Evolutionary conservation across 2,797 vertebrate species (phyloP), one percentile per base, ranked within the genome.

Genomic region (Smutsia temminckii): DNA sequence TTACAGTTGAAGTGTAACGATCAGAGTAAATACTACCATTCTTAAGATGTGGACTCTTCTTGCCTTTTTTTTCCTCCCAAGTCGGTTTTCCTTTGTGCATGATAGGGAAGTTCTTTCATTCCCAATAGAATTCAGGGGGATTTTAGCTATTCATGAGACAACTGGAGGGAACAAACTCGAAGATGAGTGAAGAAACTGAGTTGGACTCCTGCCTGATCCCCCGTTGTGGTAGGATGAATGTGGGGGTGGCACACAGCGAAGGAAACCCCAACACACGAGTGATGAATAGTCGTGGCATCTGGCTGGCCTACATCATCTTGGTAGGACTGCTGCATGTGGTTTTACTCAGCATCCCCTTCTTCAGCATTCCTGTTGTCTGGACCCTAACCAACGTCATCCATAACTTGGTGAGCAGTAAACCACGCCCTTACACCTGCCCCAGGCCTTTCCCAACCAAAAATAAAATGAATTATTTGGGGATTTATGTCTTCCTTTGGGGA

Each of bases 251-350:
- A 96, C 99, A 99, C 99, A 99, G 99, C 55, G 99, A 99, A 98
- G 99, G 99, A 97, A 99, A 99, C 98, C 99, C 99, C 98, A 99
- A 99, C 98, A 99, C 99, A 0, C 98, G 99, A 98, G 99, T 99
- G 97, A 99, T 99, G 99, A 99, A 99, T 98, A 99, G 99, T 97
- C 98, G 99, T 71, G 99, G 99, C 46, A 99, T 99, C 95, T 99
- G 99, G 99, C 98, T 99, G 97, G 99, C 99, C 2, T 99, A 99
- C 85, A 96, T 99, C 95, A 98, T 99, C 96, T 98, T 99, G 40
- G 99, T 99, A n/a, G 98, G 98, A 3, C 98, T 99, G 53, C 96
- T 99, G 68, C 99, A 99, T 96, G 85, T 99, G 12, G 97, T 99
- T 68, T 98, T 99, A 57, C 99, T 99, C 98, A 99, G 99, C 98